Conservation (phyloP, 2,888 invertebrate genomes). For the Drosophila falleni region DNA sequence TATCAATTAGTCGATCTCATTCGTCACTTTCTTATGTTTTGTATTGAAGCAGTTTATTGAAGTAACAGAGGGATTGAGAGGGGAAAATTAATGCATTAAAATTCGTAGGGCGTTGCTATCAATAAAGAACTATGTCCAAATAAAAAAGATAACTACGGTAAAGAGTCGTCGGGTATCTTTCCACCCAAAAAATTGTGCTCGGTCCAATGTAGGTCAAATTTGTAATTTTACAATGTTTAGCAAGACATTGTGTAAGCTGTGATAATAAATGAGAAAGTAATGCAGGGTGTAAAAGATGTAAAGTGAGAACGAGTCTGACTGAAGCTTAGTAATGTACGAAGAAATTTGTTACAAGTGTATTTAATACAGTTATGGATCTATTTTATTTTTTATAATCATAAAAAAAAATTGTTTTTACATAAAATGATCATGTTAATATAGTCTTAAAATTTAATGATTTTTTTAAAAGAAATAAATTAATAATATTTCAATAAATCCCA, state of each 20-base stretch:
- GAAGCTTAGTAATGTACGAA: neutral
- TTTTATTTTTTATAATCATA: too few relatives aligned
- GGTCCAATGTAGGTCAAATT: conserved; percentile 26
- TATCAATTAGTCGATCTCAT: conserved; percentile 2
- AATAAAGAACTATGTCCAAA: conserved; percentile 43
- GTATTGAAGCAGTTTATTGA: conserved; percentile 54
- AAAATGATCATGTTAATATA: too few relatives aligned
- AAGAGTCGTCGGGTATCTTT: conserved; percentile 26
- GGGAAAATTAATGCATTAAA: conserved; percentile 30
- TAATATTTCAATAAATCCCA: too few relatives aligned
- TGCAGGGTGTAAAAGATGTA: neutral
- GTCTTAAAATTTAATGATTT: too few relatives aligned
- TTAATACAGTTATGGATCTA: too few relatives aligned
- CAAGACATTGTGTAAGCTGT: conserved; percentile 14
- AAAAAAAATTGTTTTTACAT: neutral
- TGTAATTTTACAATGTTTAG: conserved; percentile 5
- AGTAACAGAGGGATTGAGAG: conserved; percentile 9
- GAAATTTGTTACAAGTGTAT: too few relatives aligned
- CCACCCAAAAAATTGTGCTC: conserved; percentile 16
- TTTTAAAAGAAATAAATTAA: too few relatives aligned
- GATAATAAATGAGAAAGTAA: conserved; percentile 5
- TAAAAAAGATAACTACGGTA: conserved; percentile 48
- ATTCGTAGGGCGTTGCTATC: conserved; percentile 49
- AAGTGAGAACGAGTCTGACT: neutral
- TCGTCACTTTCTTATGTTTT: conserved; percentile 13